Percentiles rank a stretch among this genome's conserved stretches.
Conservation (phyloP, 2,888 invertebrate species). For the Xanthia togata region DNA sequence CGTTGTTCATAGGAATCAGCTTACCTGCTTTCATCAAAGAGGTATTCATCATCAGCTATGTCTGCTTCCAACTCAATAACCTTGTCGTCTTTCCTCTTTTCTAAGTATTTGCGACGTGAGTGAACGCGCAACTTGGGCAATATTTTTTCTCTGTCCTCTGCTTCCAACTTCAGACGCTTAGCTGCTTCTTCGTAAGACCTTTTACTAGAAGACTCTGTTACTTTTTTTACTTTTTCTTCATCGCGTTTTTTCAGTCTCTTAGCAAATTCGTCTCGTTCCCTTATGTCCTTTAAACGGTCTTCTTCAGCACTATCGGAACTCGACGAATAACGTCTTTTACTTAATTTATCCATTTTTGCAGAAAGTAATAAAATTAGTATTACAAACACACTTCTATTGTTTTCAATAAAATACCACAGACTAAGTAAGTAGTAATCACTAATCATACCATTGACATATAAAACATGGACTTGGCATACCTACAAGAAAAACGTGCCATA, state of each 20-base stretch:
- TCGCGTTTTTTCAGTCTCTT: constrained; percentile 96
- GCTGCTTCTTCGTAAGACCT: constrained; percentile 96
- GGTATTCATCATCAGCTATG: constrained; percentile 98
- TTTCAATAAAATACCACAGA: too few species aligned
- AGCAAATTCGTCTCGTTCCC: constrained; percentile 98
- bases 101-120: constrained; percentile 97
- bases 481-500: too few species aligned
- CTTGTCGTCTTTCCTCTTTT: constrained; percentile 99
- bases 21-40: constrained; percentile 97
- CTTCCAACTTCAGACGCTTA: constrained; percentile 96
- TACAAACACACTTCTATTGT: background rate
- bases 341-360: constrained; percentile 78
- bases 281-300: constrained; percentile 94
- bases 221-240: constrained; percentile 96
- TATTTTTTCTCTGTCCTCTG: constrained; percentile 95
- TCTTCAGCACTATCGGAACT: constrained; percentile 94
- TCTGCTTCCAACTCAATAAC: constrained; percentile 98
- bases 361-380: background rate
- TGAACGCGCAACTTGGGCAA: constrained; percentile 97
- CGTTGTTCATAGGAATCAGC: constrained; percentile 71
- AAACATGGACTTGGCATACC: too few species aligned
- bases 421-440: too few species aligned
- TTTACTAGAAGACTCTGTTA: constrained; percentile 92
- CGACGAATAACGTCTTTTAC: constrained; percentile 89
- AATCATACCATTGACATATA: too few species aligned